Evolutionary conservation across 2,888 invertebrate species (phyloP).

Genomic region (Sclerodermus sp.): DNA sequence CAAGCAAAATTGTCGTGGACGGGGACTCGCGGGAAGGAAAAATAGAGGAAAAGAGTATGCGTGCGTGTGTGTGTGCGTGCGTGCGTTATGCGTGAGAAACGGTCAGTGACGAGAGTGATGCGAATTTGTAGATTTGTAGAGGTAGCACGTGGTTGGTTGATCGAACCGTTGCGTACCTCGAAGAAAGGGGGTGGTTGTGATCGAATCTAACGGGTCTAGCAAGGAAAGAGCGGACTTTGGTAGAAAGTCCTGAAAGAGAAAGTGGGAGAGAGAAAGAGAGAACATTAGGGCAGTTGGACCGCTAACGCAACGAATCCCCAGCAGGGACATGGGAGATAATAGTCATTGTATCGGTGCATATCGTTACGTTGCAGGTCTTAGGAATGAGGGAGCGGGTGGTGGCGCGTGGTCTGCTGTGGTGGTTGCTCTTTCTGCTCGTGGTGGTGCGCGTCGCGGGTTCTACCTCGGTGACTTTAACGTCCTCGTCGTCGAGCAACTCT

Average conservation of each 20-base stretch:
- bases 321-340: conserved; percentile 34
- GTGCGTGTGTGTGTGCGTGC: conserved; percentile 7
- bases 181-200: too few species aligned
- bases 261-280: conserved; percentile 6
- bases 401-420: conserved; percentile 33
- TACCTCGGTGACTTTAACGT: conserved; percentile 3
- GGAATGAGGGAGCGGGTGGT: conserved; percentile 41
- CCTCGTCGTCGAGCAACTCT: conserved; percentile 12
- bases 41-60: conserved; percentile 2
- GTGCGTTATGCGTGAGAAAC: not conserved
- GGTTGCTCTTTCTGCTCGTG: conserved; percentile 28
- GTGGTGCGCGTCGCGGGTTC: conserved; percentile 25
- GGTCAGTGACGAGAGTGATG: too few species aligned
- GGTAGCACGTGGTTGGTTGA: too few species aligned
- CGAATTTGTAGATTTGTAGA: too few species aligned
- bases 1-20: too few species aligned
- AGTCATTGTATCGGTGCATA: conserved; percentile 25
- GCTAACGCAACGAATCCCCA: not conserved
- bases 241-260: too few species aligned
- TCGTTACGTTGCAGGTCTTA: conserved; percentile 41
- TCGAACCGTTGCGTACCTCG: too few species aligned
- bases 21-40: too few species aligned
- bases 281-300: not conserved
- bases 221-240: too few species aligned
- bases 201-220: too few species aligned